phyloP scores from a whole-genome alignment of 2,113 vertebrate genomes.

The Oreochromis niloticus region DNA sequence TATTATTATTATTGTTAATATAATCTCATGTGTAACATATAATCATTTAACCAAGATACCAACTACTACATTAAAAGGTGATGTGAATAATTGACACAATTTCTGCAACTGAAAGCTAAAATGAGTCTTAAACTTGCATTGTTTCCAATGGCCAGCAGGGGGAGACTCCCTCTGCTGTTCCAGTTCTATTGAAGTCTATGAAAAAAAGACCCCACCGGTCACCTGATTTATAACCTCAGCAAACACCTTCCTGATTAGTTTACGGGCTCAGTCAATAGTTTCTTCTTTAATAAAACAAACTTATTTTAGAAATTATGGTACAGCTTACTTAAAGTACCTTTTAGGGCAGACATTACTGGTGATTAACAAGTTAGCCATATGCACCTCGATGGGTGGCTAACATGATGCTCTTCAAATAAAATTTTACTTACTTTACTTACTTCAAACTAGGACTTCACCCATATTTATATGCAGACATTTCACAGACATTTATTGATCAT shows the following conservation, averaged over 20 bases:
- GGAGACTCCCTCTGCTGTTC: background rate
- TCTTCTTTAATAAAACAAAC: background rate
- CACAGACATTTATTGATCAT: background rate
- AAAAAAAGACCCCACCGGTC: background rate
- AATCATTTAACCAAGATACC: rapidly evolving
- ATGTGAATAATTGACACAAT: rapidly evolving
- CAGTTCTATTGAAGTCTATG: background rate
- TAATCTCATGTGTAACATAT: background rate
- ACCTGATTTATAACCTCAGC: background rate
- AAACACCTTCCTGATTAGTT: background rate
- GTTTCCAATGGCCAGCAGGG: background rate
- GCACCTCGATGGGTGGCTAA: background rate
- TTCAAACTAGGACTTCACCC: background rate
- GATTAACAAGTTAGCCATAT: background rate
- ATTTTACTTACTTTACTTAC: no score
- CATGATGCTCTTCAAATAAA: background rate
- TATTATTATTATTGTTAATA: background rate
- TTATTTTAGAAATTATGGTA: background rate
- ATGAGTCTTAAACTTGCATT: background rate
- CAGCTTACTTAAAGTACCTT: background rate
- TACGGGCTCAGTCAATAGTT: background rate
- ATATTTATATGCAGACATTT: rapidly evolving
- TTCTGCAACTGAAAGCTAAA: background rate
- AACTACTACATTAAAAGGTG: background rate
- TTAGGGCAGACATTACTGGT: background rate